Base-by-base conservation (phyloP, 2,888 invertebrate genomes). In the Automeris io region DNA sequence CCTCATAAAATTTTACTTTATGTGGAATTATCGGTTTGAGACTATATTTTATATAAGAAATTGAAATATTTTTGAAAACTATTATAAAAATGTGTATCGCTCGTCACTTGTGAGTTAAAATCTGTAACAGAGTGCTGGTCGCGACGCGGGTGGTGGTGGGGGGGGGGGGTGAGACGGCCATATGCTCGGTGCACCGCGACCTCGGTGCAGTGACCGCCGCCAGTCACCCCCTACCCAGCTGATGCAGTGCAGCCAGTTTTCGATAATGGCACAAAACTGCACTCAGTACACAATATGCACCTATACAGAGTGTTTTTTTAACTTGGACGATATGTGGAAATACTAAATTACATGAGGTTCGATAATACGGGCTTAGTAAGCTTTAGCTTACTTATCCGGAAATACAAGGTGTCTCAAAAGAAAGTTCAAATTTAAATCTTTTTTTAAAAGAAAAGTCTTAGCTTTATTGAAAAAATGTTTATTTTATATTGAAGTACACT, bases 181-280 rank as follows among this genome's bases (percentile, higher is more conserved):
- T 67, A 69, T 70, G 70, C 66, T 61, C 65, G 68, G 63, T 77
- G 75, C 78, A 76, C 69, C 70, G 68, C 73, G 64, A 72, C 70
- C 72, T 71, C 73, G 57, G 80, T 74, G 74, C 80, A 80, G 60
- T 80, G 81, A 80, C 78, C 35, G 13, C 21, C 35, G 19, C 18
- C 18, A 29, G 23, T 16, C 37, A 31, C 23, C 23, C 31, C 37
- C 38, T 54, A 41, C 46, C 46, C 47, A 44, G 42, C 44, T 39
- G 44, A 46, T 50, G 50, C 51, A 46, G 45, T 31, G 41, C 57
- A 57, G 54, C 57, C 59, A 51, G 53, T 42, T 40, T 39, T 38
- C 21, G 33, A 23, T 51, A 45, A 55, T 65, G 67, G 65, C 65
- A 66, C 59, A 57, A 18, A 8, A 11, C 25, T 11, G 18, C 22